Evolutionary conservation across 2,113 vertebrate species (phyloP).

Genomic region (Mobula birostris): DNA sequence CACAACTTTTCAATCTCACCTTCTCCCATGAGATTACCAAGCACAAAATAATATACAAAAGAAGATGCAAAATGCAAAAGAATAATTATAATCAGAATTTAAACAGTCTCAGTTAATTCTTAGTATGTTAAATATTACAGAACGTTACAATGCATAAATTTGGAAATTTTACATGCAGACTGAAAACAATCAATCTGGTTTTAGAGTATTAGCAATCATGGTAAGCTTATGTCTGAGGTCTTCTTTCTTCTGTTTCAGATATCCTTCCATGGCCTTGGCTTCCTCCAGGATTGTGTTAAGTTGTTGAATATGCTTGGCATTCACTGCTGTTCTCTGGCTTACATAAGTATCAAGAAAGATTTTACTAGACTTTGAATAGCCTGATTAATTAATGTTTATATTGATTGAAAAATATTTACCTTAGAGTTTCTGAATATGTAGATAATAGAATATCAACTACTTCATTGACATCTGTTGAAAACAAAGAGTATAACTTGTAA

Average conservation of each 20-base stretch:
- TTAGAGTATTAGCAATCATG: conserved; percentile 29
- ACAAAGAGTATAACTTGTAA: not conserved
- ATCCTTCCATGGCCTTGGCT: conserved; percentile 28
- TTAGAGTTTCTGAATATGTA: conserved; percentile 31
- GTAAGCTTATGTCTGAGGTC: conserved; percentile 31
- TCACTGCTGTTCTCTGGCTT: conserved; percentile 34
- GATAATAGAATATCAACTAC: conserved; percentile 13
- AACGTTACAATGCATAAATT: not conserved
- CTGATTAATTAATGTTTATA: not conserved
- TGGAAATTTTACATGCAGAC: not conserved
- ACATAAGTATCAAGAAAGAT: not conserved
- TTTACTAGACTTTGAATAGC: not conserved
- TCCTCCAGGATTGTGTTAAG: conserved; percentile 27
- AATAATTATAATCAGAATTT: not conserved
- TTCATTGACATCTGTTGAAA: conserved; percentile 35
- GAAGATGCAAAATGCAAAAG: not conserved
- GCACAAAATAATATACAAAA: not conserved
- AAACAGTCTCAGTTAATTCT: not conserved
- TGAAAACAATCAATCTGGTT: conserved; percentile 22
- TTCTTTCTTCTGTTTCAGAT: conserved; percentile 36
- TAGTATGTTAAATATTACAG: not conserved
- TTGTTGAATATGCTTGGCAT: conserved; percentile 28
- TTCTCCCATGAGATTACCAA: not conserved
- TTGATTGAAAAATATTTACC: conserved; percentile 19
- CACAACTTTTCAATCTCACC: not conserved